A percentile compares a stretch with the other conserved stretches of the same genome.
Conservation (phyloP, 2,888 invertebrate species). For the Hyles lineata region DNA sequence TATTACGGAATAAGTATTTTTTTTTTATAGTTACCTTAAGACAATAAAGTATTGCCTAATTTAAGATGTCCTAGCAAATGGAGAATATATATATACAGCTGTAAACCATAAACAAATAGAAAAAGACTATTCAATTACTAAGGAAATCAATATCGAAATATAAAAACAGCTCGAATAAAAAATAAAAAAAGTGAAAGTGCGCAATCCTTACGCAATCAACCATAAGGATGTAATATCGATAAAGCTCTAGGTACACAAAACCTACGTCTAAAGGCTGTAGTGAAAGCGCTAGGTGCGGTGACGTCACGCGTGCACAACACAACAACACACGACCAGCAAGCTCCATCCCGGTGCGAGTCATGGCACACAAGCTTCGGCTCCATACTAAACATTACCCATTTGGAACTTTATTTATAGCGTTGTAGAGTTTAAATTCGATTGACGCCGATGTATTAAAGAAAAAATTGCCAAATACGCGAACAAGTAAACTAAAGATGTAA, state of each 20-base stretch:
- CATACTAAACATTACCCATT: conserved; percentile 51
- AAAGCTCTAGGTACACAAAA: conserved; percentile 30
- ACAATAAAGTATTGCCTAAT: background rate
- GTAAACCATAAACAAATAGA: background rate
- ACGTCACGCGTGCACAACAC: conserved; percentile 23
- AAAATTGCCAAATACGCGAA: background rate
- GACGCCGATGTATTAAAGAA: background rate
- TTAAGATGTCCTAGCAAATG: background rate
- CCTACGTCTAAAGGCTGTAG: conserved; percentile 8
- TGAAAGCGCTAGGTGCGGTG: background rate
- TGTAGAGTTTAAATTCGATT: background rate
- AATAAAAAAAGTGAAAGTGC: background rate
- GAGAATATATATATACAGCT: background rate
- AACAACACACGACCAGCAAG: conserved; percentile 67
- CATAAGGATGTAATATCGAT: conserved; percentile 5
- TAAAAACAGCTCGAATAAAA: no score
- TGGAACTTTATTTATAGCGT: conserved; percentile 42
- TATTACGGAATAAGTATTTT: no score
- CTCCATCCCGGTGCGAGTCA: conserved; percentile 71
- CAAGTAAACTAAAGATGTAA: no score
- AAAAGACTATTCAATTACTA: no score
- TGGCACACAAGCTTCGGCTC: conserved; percentile 60
- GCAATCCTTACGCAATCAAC: background rate
- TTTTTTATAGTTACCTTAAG: no score
- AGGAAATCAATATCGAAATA: no score